A percentile compares a stretch with the other conserved stretches of the same genome.
These are phyloP conservation scores for Hemaris fuciformis DNA, from an alignment of 2,888 invertebrate genomes.

Conservation along the genomic window DNA sequence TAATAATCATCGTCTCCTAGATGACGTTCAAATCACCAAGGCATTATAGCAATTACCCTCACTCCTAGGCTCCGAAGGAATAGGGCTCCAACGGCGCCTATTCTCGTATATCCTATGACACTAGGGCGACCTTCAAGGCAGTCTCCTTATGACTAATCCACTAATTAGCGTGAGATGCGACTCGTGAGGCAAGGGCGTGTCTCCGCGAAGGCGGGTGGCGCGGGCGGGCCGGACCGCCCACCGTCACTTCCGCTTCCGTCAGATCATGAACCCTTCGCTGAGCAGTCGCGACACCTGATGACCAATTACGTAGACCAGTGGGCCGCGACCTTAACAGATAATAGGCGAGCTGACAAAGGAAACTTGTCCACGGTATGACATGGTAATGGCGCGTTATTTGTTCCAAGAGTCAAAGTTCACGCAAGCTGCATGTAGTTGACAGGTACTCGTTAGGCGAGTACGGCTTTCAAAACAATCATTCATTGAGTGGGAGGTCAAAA, in stretches of 20 bases:
- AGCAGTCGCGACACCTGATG: neutral
- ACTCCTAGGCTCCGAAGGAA: too few species aligned
- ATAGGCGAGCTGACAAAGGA: neutral
- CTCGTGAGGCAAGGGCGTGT: conserved; percentile 73
- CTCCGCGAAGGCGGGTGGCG: conserved; percentile 69
- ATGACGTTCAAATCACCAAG: too few species aligned
- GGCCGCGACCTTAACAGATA: neutral
- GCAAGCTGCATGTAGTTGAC: neutral
- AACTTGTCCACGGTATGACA: too few species aligned
- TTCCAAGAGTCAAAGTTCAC: neutral
- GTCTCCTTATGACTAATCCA: conserved; percentile 26
- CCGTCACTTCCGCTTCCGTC: conserved; percentile 76
- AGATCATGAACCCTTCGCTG: conserved; percentile 41
- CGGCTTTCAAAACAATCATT: neutral
- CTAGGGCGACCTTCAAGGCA: neutral
- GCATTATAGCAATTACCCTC: too few species aligned
- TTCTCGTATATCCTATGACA: too few species aligned
- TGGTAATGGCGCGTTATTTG: neutral
- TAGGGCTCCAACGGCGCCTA: too few species aligned
- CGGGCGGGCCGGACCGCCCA: conserved; percentile 76
- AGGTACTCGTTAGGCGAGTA: too few species aligned
- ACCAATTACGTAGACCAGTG: conserved; percentile 19
- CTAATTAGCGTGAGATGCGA: conserved; percentile 68
- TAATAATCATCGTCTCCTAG: too few species aligned
- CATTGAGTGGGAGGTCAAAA: neutral